Conservation (phyloP, 2,797 vertebrate genomes). For the Denticeps clupeoides region DNA sequence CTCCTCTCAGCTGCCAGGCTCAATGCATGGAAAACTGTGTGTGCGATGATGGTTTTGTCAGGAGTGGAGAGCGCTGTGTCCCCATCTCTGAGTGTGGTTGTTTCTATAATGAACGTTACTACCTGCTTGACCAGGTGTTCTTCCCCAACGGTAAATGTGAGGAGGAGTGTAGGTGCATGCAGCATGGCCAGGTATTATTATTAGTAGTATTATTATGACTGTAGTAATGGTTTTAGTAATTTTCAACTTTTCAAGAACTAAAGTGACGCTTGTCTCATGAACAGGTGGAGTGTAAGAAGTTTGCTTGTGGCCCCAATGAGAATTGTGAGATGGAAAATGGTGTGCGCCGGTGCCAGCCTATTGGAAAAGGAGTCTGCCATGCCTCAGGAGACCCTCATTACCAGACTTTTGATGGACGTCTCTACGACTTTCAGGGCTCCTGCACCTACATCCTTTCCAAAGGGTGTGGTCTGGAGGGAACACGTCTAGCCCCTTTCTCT, state of each 20-base stretch:
- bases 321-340: constrained; percentile 42
- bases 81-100: constrained; percentile 45
- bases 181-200: too few species aligned
- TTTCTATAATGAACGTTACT: constrained; percentile 44
- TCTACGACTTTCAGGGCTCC: constrained; percentile 51
- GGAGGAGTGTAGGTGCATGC: not conserved
- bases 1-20: constrained; percentile 33
- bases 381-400: constrained; percentile 63
- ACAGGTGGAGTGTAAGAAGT: too few species aligned
- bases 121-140: too few species aligned
- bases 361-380: constrained; percentile 47
- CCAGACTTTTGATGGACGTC: constrained; percentile 53
- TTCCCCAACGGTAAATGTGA: constrained; percentile 31
- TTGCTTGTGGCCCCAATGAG: constrained; percentile 32
- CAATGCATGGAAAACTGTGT: constrained; percentile 55
- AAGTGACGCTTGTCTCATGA: too few species aligned
- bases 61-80: constrained; percentile 43
- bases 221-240: too few species aligned
- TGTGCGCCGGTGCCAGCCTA: constrained; percentile 33
- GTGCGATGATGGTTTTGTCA: constrained; percentile 43
- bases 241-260: too few species aligned
- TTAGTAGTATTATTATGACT: too few species aligned
- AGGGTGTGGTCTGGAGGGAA: too few species aligned
- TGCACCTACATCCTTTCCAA: too few species aligned
- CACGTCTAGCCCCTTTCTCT: too few species aligned